Conservation (phyloP, 2,888 invertebrate genomes). For the Polydrusus cervinus region DNA sequence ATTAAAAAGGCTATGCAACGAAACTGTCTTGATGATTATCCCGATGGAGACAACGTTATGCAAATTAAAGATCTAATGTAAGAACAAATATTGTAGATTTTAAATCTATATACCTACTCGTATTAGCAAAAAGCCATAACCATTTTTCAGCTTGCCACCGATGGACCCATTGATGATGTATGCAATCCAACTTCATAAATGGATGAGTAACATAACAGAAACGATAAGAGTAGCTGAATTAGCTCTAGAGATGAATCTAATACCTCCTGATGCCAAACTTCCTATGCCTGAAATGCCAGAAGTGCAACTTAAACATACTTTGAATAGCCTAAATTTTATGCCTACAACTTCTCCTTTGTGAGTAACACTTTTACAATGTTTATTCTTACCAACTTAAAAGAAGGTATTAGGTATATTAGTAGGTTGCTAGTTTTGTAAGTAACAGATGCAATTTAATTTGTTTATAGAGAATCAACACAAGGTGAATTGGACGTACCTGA, state of each 20-base stretch:
- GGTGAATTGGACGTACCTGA: constrained; percentile 64
- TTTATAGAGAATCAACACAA: constrained; percentile 16
- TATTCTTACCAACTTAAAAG: too few species aligned
- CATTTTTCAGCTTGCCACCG: constrained; percentile 64
- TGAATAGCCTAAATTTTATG: constrained; percentile 65
- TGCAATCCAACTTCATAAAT: constrained; percentile 67
- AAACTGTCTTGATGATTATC: constrained; percentile 65
- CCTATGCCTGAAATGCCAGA: constrained; percentile 65
- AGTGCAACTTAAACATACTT: constrained; percentile 60
- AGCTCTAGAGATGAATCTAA: constrained; percentile 65
- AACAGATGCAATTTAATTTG: too few species aligned
- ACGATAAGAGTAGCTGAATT: constrained; percentile 66
- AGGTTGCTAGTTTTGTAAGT: too few species aligned
- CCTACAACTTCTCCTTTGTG: constrained; percentile 60
- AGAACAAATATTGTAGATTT: constrained; percentile 31
- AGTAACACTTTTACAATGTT: too few species aligned
- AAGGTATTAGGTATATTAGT: too few species aligned
- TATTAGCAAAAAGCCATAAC: background rate
- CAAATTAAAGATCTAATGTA: constrained; percentile 62
- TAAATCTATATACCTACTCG: too few species aligned
- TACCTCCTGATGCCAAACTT: constrained; percentile 65
- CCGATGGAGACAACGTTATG: constrained; percentile 57
- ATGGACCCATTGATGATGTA: constrained; percentile 66
- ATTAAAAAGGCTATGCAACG: constrained; percentile 67
- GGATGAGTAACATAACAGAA: constrained; percentile 66